Percentiles rank a stretch among this genome's conserved stretches.
phyloP scores from a whole-genome alignment of 2,797 vertebrate species.

The Podarcis siculus region DNA sequence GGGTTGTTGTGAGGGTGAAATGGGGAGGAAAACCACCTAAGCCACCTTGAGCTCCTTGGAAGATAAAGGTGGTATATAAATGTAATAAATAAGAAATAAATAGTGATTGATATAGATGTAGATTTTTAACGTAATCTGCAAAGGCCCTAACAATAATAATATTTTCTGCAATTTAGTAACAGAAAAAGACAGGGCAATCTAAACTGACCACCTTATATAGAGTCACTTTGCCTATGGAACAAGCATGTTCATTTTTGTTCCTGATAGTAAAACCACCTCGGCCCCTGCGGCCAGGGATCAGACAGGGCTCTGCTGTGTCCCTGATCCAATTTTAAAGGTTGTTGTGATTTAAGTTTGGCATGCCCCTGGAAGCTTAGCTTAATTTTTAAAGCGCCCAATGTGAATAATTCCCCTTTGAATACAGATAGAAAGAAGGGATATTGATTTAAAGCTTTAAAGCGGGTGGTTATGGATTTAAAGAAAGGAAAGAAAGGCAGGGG shows the following conservation, averaged over 20 bases:
- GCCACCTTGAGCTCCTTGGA: too few relatives aligned
- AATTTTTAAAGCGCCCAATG: slow-evolving; percentile 72
- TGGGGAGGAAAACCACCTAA: too few relatives aligned
- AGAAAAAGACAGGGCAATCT: background rate
- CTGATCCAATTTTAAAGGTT: slow-evolving; percentile 71
- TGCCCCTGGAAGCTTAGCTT: slow-evolving; percentile 70
- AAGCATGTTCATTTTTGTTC: background rate
- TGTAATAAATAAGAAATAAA: too few relatives aligned
- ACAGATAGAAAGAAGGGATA: slow-evolving; percentile 70
- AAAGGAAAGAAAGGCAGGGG: slow-evolving; percentile 23
- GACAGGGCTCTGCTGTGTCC: slow-evolving; percentile 62
- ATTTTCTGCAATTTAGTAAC: background rate
- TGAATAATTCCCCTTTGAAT: slow-evolving; percentile 72
- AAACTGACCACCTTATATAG: background rate
- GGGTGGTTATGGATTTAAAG: slow-evolving; percentile 67
- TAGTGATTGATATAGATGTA: background rate
- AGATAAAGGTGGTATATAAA: too few relatives aligned
- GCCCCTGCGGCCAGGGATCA: slow-evolving; percentile 61
- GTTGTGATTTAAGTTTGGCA: slow-evolving; percentile 72
- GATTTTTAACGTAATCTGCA: background rate
- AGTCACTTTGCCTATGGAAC: background rate
- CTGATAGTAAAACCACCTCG: background rate
- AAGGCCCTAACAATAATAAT: background rate
- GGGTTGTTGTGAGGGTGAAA: too few relatives aligned
- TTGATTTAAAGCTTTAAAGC: slow-evolving; percentile 75